Evolutionary conservation across 2,797 vertebrate species (phyloP), one percentile per base, ranked within the genome.

Genomic region (Gadopsis marmoratus): DNA sequence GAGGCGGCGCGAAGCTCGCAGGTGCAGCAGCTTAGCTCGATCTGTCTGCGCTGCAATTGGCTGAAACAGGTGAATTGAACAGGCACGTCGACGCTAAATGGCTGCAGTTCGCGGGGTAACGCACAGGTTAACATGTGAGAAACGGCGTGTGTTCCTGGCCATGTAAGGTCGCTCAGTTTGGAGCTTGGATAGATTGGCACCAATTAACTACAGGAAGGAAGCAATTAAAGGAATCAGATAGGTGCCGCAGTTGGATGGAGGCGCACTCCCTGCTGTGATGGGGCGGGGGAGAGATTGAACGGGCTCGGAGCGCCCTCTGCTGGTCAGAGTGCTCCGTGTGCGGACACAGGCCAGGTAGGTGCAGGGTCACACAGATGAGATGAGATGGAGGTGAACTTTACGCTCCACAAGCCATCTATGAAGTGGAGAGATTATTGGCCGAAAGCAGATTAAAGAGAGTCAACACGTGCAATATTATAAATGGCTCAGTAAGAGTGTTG

Each of bases 171-270:
- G 39, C 39, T 74, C 23, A 1, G 13, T 33, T 67, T 78, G 50
- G 11, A 81, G 23, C 59, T 74, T 37, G 82, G 74, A 67, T 54
- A 81, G 76, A 87, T 87, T 88, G 89, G 75, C 80, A 86, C 71
- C 85, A 91, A 89, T 92, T 91, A 91, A 88, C 73, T 50, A 26
- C 81, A 87, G 90, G 86, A 90, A 91, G 90, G 84, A 90, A 87
- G 85, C 81, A 91, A 90, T 93, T 91, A 90, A 79, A 89, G 76
- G 79, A 74, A 79, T 87, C 73, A 85, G 81, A 84, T 76, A 67
- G 68, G 67, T 39, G 69, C 64, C 21, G 74, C 82, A 76, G 76
- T 75, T 73, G 58, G 58, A 83, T 70, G 50, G 43, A 78, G 23
- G 29, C 35, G 68, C 23, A 50, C 62, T 60, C 8, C 48, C n/a